Base-by-base conservation (phyloP, 2,113 vertebrate genomes). In the Setophaga kirtlandii region DNA sequence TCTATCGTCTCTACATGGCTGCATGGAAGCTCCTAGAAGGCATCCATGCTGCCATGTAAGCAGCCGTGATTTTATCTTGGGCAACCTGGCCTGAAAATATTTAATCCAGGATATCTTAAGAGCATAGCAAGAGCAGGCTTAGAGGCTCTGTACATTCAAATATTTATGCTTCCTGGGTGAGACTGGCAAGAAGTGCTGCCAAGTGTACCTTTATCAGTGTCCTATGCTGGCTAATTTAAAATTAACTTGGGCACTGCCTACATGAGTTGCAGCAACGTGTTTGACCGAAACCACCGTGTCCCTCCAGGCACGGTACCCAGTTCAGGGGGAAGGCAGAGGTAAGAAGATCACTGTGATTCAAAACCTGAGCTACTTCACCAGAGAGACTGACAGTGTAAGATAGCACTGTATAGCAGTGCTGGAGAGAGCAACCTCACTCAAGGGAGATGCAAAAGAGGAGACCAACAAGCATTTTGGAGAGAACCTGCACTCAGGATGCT, bases 161-260 rank as follows among this genome's bases (percentile, higher is more conserved):
- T 97, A 96, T 96, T 97, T 97, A 94, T 95, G 93, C 94, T 95
- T 96, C 95, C 95, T 95, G 95, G 95, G 96, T 93, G 86, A 89
- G 95, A 35, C 89, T 83, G 68, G 87, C 76, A 71, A 89, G 68
- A 89, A 83, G 60, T 41, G 24, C 69, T 94, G 95, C 93, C 95
- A 93, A 91, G 64, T 20, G 44, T 23, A 47, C 89, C 64, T 64
- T 94, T 96, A 97, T 96, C 96, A 82, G 60, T 55, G 69, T 63
- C 58, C 62, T 69, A 2, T 3, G 25, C 81, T 76, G 46, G 81
- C 25, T 89, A 89, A 95, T 96, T 95, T 94, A 93, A 96, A 94
- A 95, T 91, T 95, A 94, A 96, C 91, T 87, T 68, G 69, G 87
- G 89, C 58, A 93, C 84, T 93, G 84, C 89, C 91, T 78, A 37